Base-by-base conservation (phyloP, 2,888 invertebrate species). In the Cataglyphis albicans region DNA sequence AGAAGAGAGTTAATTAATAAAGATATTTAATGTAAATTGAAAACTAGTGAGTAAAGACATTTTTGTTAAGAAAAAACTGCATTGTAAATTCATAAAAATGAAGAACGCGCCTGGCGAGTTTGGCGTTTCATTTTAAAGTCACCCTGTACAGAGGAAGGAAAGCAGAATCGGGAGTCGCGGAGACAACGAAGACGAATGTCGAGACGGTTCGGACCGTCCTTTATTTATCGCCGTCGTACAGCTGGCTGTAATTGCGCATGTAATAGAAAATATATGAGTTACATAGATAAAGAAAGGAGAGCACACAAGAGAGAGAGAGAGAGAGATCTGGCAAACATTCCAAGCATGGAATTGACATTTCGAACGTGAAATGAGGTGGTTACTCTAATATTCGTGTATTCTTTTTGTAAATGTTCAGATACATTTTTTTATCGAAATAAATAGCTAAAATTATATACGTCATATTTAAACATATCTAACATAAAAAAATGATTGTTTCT, bases 261-360 rank as follows among this genome's bases (percentile, higher is more conserved):
- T 61, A 70, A 80, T 61, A 70, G 78, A 70, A 70, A 68, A 80
- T 80, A 44, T 59, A 80, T 48, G 70, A 61, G 25, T 70, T 80
- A 35, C n/a, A 57, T 59, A 80, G 70, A 70, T 59, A 61, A 70
- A n/a, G 4, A 29, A 44, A 29, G 35, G 18, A 57, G 44, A 21
- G 12, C 12, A 55, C 32, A 21, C 44, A 44, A 59, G 32, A 32
- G 32, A 32, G 32, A 59, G 32, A 32, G 32, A 59, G 35, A 35
- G 35, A 35, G 35, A 35, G 32, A 68, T 32, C 1, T 74, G 18
- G 12, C 41, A 21, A 18, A n/a, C 32, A 12, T 48, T 68, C 10
- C 44, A 21, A 12, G 15, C 32, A 59, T 9, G 44, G 21, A 78
- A 68, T 59, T 59, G 25, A 5, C 32, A 32, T 59, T 78, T 21